phyloP scores from a whole-genome alignment of 2,888 invertebrate species.

The Thera obeliscata region DNA sequence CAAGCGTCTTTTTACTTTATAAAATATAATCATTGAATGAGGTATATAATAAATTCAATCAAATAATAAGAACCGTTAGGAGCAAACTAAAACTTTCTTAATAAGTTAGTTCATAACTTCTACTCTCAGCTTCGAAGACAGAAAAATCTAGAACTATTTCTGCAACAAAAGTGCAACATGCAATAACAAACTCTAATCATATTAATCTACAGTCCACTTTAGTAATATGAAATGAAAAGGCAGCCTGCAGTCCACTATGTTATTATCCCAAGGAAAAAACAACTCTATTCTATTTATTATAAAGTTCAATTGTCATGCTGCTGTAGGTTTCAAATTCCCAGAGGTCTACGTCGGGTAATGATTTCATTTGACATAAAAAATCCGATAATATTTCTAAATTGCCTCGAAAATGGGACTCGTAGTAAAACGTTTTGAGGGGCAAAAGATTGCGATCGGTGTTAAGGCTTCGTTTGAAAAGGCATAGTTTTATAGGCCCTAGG shows the following conservation, averaged over 20 bases:
- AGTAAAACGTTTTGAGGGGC: constrained; percentile 34
- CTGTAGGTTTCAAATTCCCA: constrained; percentile 24
- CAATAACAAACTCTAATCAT: constrained; percentile 18
- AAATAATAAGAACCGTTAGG: neutral
- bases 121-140: neutral
- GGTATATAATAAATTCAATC: neutral
- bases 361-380: constrained; percentile 32
- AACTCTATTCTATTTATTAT: constrained; percentile 7
- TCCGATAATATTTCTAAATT: constrained; percentile 36
- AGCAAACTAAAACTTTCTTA: neutral
- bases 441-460: constrained; percentile 30
- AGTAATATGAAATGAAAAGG: constrained; percentile 16
- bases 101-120: constrained; percentile 12
- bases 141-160: constrained; percentile 30
- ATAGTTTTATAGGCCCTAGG: constrained; percentile 36
- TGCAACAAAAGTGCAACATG: constrained; percentile 12
- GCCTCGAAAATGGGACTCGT: constrained; percentile 27
- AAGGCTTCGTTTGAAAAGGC: constrained; percentile 31
- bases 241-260: constrained; percentile 8
- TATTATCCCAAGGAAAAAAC: constrained; percentile 11
- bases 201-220: constrained; percentile 15
- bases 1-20: too few relatives aligned
- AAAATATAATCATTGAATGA: too few relatives aligned
- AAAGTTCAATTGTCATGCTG: constrained; percentile 13
- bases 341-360: constrained; percentile 28